Conservation (phyloP, 2,888 invertebrate species). For the Epistrophe grossulariae region DNA sequence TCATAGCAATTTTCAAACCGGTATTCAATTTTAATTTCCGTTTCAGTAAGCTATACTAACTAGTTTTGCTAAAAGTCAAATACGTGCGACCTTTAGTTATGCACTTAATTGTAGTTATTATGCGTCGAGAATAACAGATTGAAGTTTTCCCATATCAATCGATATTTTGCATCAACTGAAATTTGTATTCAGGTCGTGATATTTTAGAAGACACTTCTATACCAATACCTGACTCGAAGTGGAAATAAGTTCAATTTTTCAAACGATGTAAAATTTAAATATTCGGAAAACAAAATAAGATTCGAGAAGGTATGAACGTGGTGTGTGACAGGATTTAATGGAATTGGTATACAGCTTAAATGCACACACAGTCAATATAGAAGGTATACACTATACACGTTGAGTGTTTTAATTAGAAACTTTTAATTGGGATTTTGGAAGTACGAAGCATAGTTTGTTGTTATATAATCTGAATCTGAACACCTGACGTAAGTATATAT, state of each 20-base stretch:
- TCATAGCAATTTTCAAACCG: too few relatives aligned
- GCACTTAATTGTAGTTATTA: neutral
- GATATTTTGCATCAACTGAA: neutral
- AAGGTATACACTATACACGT: neutral
- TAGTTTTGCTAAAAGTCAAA: neutral
- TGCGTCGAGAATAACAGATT: constrained; percentile 1
- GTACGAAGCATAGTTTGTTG: neutral
- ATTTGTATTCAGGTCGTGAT: neutral
- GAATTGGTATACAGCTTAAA: neutral
- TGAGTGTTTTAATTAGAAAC: constrained; percentile 11
- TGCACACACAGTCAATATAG: neutral
- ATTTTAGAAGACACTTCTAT: neutral
- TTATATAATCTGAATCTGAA: neutral
- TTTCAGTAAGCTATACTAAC: too few relatives aligned
- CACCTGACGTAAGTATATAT: neutral
- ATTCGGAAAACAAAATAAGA: neutral
- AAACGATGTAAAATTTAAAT: neutral
- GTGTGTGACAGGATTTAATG: neutral
- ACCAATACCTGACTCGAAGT: neutral
- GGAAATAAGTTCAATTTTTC: neutral
- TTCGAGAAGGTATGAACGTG: neutral
- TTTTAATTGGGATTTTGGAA: constrained; percentile 7
- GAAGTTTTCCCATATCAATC: neutral
- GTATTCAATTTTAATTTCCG: too few relatives aligned
- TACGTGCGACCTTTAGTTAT: neutral